phyloP scores from a whole-genome alignment of 1,140 invertebrate species.

The Luehdorfia chinensis region DNA sequence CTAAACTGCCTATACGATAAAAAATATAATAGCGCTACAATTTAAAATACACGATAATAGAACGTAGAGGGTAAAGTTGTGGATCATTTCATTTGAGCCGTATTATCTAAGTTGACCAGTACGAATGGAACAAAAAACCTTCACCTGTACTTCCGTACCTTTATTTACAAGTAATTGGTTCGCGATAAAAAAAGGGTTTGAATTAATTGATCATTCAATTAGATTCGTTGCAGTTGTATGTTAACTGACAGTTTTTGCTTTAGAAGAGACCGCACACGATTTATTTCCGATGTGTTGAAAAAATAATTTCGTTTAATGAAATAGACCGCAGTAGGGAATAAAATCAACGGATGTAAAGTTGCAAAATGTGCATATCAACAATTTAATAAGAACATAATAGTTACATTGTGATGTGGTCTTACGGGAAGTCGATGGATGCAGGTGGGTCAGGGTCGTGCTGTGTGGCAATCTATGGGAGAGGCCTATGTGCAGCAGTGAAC shows the following conservation, averaged over 20 bases:
- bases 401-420: no score
- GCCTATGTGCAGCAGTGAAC: no score
- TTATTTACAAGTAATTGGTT: slow-evolving; percentile 39
- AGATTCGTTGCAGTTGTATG: slow-evolving; percentile 9
- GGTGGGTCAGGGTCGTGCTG: no score
- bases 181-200: slow-evolving; percentile 34
- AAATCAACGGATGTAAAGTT: no score
- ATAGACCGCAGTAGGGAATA: no score
- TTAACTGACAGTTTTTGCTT: slow-evolving; percentile 13
- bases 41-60: no score
- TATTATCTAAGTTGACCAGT: slow-evolving; percentile 28
- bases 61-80: no score
- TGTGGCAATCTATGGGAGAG: no score
- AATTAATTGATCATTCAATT: slow-evolving; percentile 27
- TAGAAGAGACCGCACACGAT: slow-evolving; percentile 5
- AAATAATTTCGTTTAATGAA: no score
- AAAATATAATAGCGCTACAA: slow-evolving; percentile 35
- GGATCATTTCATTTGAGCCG: slow-evolving; percentile 28
- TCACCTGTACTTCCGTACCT: slow-evolving; percentile 49
- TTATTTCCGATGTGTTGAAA: not conserved
- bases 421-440: no score
- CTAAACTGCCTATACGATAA: slow-evolving; percentile 27
- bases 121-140: slow-evolving; percentile 34
- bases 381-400: no score
- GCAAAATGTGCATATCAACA: no score